These are phyloP conservation scores for Chionis minor DNA, from an alignment of 2,113 vertebrate genomes.

Conservation along the genomic window DNA sequence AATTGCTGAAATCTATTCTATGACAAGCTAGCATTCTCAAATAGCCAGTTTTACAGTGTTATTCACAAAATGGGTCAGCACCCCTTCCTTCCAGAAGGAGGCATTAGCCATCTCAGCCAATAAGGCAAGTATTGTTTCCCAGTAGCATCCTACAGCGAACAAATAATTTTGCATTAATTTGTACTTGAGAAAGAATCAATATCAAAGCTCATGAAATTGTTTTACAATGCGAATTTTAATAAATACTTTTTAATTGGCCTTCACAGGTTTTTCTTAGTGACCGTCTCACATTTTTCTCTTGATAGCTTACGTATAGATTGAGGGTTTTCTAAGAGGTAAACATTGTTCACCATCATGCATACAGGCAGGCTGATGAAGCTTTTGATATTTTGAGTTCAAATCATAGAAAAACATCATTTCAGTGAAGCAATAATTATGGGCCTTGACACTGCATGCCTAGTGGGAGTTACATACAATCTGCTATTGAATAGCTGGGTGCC, in stretches of 20 bases:
- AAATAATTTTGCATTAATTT: too few relatives aligned
- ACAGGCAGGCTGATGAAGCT: conserved; percentile 6
- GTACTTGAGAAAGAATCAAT: too few relatives aligned
- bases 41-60: not conserved
- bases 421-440: conserved; percentile 46
- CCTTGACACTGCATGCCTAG: conserved; percentile 36
- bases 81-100: not conserved
- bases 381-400: conserved; percentile 54
- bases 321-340: conserved; percentile 1
- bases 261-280: not conserved
- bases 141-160: too few relatives aligned
- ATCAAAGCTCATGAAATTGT: not conserved
- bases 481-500: conserved; percentile 50
- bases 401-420: conserved; percentile 40
- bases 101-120: too few relatives aligned
- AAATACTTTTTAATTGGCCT: not conserved
- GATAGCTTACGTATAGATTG: not conserved
- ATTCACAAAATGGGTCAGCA: not conserved
- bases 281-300: conserved; percentile 1
- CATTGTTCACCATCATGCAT: not conserved
- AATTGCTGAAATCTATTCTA: not conserved
- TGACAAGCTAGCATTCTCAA: not conserved
- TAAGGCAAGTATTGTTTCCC: too few relatives aligned
- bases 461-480: conserved; percentile 29
- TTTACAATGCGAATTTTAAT: not conserved